A percentile compares a stretch with the other conserved stretches of the same genome.
These are phyloP conservation scores for Pseudomyrmex sp. DNA, from an alignment of 1,140 invertebrate genomes.

Conservation along the genomic window DNA sequence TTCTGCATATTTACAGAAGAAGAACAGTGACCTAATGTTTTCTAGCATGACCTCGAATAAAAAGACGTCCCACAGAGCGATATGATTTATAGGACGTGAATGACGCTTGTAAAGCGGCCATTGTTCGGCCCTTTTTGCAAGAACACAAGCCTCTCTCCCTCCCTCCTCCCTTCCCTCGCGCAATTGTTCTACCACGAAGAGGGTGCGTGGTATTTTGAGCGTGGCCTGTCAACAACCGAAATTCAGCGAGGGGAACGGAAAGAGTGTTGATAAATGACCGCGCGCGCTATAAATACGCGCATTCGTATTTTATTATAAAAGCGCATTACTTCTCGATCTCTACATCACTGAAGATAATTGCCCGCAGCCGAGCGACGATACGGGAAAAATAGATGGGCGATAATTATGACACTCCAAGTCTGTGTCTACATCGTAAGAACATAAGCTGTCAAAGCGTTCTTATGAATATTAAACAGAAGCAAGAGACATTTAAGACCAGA, in stretches of 20 bases:
- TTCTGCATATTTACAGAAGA: conserved; percentile 43
- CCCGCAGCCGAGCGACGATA: not conserved
- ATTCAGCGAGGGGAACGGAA: conserved; percentile 35
- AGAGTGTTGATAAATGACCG: conserved; percentile 34
- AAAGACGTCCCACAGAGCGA: conserved; percentile 46
- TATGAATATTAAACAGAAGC: conserved; percentile 19
- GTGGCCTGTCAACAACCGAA: conserved; percentile 46
- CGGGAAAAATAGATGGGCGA: conserved; percentile 11
- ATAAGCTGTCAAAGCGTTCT: not conserved
- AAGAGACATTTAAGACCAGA: not conserved
- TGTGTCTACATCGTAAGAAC: not conserved
- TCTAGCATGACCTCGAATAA: conserved; percentile 51
- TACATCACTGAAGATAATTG: conserved; percentile 32
- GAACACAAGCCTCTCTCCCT: not conserved
- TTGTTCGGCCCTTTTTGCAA: conserved; percentile 64
- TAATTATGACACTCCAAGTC: conserved; percentile 15
- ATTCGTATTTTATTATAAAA: conserved; percentile 40
- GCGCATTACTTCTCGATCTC: conserved; percentile 27
- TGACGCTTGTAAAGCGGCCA: conserved; percentile 71
- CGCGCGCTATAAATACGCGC: conserved; percentile 32
- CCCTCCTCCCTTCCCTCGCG: not conserved
- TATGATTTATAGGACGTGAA: conserved; percentile 69
- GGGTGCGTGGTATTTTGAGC: conserved; percentile 57
- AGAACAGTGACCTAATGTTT: conserved; percentile 49
- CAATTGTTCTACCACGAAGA: conserved; percentile 18